phyloP scores from a whole-genome alignment of 2,888 invertebrate genomes.

The Tuberolachnus salignus region DNA sequence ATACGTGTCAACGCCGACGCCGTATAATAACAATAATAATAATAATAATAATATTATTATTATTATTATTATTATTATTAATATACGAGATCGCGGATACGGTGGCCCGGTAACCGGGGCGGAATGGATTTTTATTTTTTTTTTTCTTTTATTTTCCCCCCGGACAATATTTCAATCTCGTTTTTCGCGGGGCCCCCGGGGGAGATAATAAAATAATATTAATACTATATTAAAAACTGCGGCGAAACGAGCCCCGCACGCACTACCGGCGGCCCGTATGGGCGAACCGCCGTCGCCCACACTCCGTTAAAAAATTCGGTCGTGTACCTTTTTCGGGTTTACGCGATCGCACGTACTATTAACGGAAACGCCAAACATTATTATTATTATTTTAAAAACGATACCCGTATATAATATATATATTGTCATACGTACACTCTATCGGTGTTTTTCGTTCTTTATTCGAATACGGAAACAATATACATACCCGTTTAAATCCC shows the following conservation, averaged over 20 bases:
- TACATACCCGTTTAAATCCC: background rate
- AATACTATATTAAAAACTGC: background rate
- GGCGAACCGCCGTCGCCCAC: background rate
- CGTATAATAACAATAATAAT: too few relatives aligned
- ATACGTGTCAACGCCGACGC: conserved; percentile 22
- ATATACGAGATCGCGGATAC: conserved; percentile 2
- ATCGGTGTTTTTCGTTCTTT: too few relatives aligned
- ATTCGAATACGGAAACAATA: too few relatives aligned
- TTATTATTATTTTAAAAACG: background rate
- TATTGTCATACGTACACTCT: too few relatives aligned
- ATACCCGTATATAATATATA: too few relatives aligned
- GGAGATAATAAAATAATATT: conserved; percentile 16
- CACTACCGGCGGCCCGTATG: too few relatives aligned
- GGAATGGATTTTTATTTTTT: too few relatives aligned
- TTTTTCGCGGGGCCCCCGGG: conserved; percentile 14
- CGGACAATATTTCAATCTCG: conserved; percentile 48
- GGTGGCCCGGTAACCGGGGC: background rate
- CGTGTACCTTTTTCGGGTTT: conserved; percentile 34
- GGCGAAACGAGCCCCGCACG: too few relatives aligned
- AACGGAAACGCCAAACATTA: background rate
- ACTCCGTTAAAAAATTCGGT: conserved; percentile 31
- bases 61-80: too few relatives aligned
- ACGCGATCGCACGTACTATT: background rate
- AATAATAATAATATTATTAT: too few relatives aligned
- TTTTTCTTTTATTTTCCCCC: too few relatives aligned